phyloP scores from a whole-genome alignment of 2,797 vertebrate genomes.

The Hemibagrus guttatus region DNA sequence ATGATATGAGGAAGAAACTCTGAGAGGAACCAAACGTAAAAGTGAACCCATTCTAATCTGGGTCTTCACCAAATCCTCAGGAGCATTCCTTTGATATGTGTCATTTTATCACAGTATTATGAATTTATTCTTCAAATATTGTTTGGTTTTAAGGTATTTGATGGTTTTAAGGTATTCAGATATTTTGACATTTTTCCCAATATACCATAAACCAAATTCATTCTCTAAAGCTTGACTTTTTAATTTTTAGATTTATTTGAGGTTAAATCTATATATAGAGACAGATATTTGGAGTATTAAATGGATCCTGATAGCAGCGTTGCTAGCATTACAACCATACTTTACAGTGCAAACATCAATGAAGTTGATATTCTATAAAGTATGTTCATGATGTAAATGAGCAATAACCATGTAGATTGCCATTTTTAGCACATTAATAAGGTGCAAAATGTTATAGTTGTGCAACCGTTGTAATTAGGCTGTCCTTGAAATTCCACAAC shows the following conservation, averaged over 20 bases:
- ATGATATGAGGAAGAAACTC: too few species aligned
- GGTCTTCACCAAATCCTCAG: too few species aligned
- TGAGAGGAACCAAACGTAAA: too few species aligned
- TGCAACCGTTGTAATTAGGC: constrained; percentile 12
- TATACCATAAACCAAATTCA: background rate
- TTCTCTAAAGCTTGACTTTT: background rate
- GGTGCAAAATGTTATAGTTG: constrained; percentile 9
- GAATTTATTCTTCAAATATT: background rate
- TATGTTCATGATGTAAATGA: background rate
- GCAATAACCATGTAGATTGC: background rate
- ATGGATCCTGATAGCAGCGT: background rate
- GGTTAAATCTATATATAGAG: background rate
- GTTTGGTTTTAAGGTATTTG: too few species aligned
- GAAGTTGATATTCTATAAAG: background rate
- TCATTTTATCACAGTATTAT: background rate
- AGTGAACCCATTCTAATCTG: too few species aligned
- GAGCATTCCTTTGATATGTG: background rate
- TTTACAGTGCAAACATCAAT: background rate
- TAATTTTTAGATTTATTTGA: background rate
- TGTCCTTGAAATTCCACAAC: constrained; percentile 1
- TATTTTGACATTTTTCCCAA: background rate
- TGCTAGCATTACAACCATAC: background rate
- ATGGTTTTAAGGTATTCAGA: too few species aligned
- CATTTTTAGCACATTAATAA: constrained; percentile 3
- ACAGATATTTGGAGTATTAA: background rate